Evolutionary conservation across 2,888 invertebrate genomes (phyloP), one percentile per base, ranked within the genome.

Genomic region (Philaethria dido): DNA sequence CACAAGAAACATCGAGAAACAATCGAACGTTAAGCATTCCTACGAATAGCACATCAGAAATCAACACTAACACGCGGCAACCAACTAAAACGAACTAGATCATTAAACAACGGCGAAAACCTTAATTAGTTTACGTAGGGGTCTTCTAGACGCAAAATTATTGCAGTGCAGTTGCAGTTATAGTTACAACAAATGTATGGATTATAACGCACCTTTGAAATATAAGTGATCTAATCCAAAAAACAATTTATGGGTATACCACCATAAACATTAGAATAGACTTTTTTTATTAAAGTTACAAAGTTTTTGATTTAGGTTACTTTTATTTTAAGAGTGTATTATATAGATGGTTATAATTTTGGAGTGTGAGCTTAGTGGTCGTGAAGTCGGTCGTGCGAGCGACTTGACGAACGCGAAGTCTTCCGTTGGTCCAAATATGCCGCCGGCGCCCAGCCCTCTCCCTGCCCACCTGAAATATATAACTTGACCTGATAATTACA

Each of bases 401-500:
- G 93, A 84, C 94, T 95, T 78, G 96, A 95, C 77, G 95, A 95
- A 81, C 96, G 94, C 75, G 96, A 96, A 14, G 95, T 94, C 92
- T 96, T 96, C 82, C 96, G 94, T 88, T 95, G 95, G 92, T 97
- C 97, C 88, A 98, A 93, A 92, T 98, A 98, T 39, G 98, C 97
- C 62, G 98, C 97, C 66, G 98, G 98, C 69, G 97, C 98, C 98
- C 98, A 99, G 75, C 98, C 98, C 89, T 97, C 97, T 80, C 95
- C 93, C 75, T 94, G 94, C 75, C 95, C 96, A 90, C 87, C 88
- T 93, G 84, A 59, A 55, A 60, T 47, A 18, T 22, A 6, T 36
- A 13, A 59, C 42, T 20, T 25, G 20, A 39, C 8, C 13, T n/a
- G 0, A 22, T 39, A 14, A 42, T 48, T 2, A 4, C 25, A 33